Evolutionary conservation across 2,888 invertebrate genomes (phyloP), one percentile per base, ranked within the genome.

Genomic region (Hylaea fasciaria): DNA sequence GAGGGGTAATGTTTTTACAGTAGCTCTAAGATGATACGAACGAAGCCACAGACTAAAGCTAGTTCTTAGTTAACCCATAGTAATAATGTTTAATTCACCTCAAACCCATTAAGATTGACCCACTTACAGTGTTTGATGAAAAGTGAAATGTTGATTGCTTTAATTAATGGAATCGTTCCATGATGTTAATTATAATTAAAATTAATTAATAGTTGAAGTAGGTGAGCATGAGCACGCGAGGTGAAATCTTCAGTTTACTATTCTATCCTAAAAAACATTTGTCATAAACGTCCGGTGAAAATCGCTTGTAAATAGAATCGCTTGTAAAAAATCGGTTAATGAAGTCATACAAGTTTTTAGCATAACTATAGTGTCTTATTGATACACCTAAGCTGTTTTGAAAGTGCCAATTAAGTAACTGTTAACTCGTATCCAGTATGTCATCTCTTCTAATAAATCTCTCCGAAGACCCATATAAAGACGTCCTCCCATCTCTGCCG

Each of bases 401-500:
- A 55, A 60, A 60, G 60, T 60, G 46, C 16, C 39, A 47, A 51
- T 51, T 47, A 41, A 50, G 16, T 41, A 46, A 48, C 56, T 28
- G 47, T 55, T 47, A 52, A 62, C 41, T 47, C 39, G 5, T 12
- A 17, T 39, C 52, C 32, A 57, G 57, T 57, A 62, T 44, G 56
- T 56, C 44, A 14, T 44, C 11, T 39, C n/a, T 40, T 52, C 29
- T 13, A 48, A 57, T 62, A 62, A 62, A 56, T 62, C 51, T 61
- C 14, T 14, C 28, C 28, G 17, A 17, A 53, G 49, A 11, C 39
- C 61, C 61, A 52, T 62, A 62, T 44, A 49, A 22, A 53, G 64
- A 58, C 69, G 67, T 68, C 64, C 56, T 40, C 49, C 65, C 71
- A 64, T 66, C 49, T 46, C 53, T 39, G 45, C 64, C 71, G 68